Conservation (phyloP, 2,113 vertebrate species). For the Corythoichthys haematopterus region DNA sequence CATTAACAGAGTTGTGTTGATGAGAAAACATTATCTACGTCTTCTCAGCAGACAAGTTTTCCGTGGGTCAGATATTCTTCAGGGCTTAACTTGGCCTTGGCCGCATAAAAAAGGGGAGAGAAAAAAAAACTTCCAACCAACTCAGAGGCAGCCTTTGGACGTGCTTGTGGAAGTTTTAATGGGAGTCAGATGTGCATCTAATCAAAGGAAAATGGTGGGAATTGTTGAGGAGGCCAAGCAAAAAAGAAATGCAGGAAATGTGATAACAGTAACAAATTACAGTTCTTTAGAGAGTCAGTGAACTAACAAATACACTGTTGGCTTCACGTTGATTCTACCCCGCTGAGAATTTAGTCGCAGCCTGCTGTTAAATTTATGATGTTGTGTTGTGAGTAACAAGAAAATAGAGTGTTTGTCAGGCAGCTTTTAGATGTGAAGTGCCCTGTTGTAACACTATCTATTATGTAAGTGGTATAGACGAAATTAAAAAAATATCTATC, state of each 20-base stretch:
- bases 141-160: conserved; percentile 51
- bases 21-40: conserved; percentile 29
- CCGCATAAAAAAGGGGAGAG: conserved; percentile 15
- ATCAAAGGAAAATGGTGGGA: conserved; percentile 72
- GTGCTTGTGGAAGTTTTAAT: conserved; percentile 66
- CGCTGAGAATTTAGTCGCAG: conserved; percentile 15
- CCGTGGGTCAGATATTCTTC: conserved; percentile 24
- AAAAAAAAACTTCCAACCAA: conserved; percentile 51
- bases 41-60: conserved; percentile 13
- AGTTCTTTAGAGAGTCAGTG: conserved; percentile 24
- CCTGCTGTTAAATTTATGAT: conserved; percentile 39
- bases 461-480: background rate
- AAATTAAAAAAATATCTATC: background rate
- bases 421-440: background rate
- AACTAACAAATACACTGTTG: conserved; percentile 28
- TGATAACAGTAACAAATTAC: conserved; percentile 58
- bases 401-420: background rate
- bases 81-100: conserved; percentile 41
- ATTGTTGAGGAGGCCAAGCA: conserved; percentile 55
- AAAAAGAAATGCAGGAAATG: conserved; percentile 50
- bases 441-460: background rate
- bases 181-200: conserved; percentile 71
- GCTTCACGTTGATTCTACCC: conserved; percentile 20
- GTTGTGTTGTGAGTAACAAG: conserved; percentile 24
- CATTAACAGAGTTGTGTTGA: conserved; percentile 31